phyloP scores from a whole-genome alignment of 2,113 vertebrate genomes.

The Eudyptes chrysolophus region DNA sequence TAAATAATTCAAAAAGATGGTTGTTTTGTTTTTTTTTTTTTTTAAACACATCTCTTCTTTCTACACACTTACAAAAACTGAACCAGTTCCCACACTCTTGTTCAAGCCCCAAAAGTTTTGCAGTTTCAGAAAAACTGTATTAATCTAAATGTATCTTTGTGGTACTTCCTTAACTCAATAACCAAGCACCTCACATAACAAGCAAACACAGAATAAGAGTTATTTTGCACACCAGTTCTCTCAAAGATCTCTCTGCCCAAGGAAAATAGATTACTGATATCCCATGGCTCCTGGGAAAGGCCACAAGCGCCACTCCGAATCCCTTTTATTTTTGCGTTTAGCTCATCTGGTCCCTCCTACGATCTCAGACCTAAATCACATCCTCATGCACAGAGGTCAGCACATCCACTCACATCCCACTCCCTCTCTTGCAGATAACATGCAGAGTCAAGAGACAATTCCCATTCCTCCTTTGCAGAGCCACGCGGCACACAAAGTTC shows the following conservation, averaged over 20 bases:
- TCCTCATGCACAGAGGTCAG: not conserved
- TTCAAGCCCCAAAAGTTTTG: not conserved
- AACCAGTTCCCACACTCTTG: not conserved
- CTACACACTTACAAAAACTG: not conserved
- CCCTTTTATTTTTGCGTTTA: not conserved
- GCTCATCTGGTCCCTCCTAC: not conserved
- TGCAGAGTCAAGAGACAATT: not conserved
- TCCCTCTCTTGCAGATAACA: not conserved
- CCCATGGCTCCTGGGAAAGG: not conserved
- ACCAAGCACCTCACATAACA: not conserved
- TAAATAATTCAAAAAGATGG: not conserved
- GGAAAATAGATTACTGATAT: not conserved
- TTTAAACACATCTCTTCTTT: not conserved
- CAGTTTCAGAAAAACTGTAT: not conserved
- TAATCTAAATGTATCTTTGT: not conserved
- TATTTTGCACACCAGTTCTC: not conserved
- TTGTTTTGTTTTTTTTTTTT: too few relatives aligned
- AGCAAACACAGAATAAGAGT: not conserved
- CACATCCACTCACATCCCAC: not conserved
- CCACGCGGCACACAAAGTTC: fast-evolving
- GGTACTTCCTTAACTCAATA: not conserved
- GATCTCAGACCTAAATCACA: not conserved
- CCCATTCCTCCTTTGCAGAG: not conserved
- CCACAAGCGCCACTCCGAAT: not conserved
- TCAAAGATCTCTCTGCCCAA: not conserved